Base-by-base conservation (phyloP, 2,113 vertebrate genomes). In the Apus apus region DNA sequence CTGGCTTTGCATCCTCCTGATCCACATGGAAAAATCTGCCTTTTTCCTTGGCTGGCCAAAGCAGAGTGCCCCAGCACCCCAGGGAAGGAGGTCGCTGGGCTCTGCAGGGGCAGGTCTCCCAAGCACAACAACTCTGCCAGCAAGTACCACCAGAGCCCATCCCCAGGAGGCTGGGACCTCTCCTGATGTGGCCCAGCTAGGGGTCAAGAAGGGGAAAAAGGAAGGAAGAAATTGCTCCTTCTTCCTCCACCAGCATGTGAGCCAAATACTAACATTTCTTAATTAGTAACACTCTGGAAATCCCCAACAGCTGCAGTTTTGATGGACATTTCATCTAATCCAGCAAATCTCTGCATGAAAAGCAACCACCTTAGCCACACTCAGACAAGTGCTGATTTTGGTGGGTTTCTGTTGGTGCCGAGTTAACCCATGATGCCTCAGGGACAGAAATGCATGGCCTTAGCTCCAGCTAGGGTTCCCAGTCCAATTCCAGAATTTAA, bases 291-390 rank as follows among this genome's bases (percentile, higher is more conserved):
- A 78, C 51, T 50, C 70, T 68, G 68, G 73, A 57, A 57, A 88
- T 43, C 51, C 66, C 73, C 15, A 2, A 9, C 57, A 54, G 91
- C 57, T 67, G 53, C 79, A n/a, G 38, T 64, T 88, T 45, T 50
- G 83, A 88, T 56, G 89, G 83, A 62, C 71, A 30, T 85, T 83
- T 80, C 72, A 83, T 53, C 84, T 56, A 88, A 83, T 38, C 72
- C 71, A 85, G 71, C 54, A 54, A 36, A 67, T 83, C 72, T 67
- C 1, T 62, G 53, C 72, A n/a, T 2, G 53, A 76, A 78, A 82
- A 90, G 79, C 57, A 71, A 70, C 53, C 62, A 46, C 83, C n/a
- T 29, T 2, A 40, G 67, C 64, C 67, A 48, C 56, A 10, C 64
- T 6, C 4, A 50, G 81, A 67, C 3, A 16, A 86, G 53, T 22